Evolutionary conservation across 2,888 invertebrate species (phyloP), one percentile per base, ranked within the genome.

Genomic region (Leptopilina syphax): DNA sequence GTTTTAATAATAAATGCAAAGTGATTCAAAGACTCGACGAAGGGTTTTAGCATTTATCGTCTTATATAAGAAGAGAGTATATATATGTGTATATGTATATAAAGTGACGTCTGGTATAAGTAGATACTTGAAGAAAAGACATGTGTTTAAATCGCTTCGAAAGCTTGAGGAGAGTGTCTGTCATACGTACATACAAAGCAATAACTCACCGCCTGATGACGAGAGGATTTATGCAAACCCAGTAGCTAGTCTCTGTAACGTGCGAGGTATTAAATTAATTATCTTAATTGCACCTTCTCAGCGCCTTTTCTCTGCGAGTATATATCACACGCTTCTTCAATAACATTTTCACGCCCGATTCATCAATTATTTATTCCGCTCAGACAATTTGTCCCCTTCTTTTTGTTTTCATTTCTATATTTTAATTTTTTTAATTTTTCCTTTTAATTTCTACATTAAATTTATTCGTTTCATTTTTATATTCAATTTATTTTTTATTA

Each of bases 231-330:
- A 79, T 77, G 80, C 77, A 54, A 79, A 81, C 76, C 65, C 77
- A 73, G 83, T 81, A 82, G 81, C 82, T 76, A 57, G 10, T 57
- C 13, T 68, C 73, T 80, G 80, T 79, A 80, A 65, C 76, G 82
- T 78, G 80, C 77, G 79, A 80, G 87, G 85, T 85, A 89, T 89
- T 87, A 88, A 88, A 89, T 89, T 88, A 89, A 90, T 91, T 89
- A 90, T 87, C 88, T 90, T 89, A 90, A 89, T 89, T 88, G 86
- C 87, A 84, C 85, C 87, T 85, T 34, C 34, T 85, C 85, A 86
- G 86, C 88, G 88, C 88, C 87, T 88, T 85, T 87, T 79, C 68
- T 80, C 78, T 79, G 76, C 79, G 77, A 78, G 79, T 80, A 65
- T 77, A 73, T 73, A 34, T n/a, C n/a, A 73, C 34, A 50, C 4